phyloP scores from a whole-genome alignment of 2,888 invertebrate species.

The Eupithecia dodoneata region DNA sequence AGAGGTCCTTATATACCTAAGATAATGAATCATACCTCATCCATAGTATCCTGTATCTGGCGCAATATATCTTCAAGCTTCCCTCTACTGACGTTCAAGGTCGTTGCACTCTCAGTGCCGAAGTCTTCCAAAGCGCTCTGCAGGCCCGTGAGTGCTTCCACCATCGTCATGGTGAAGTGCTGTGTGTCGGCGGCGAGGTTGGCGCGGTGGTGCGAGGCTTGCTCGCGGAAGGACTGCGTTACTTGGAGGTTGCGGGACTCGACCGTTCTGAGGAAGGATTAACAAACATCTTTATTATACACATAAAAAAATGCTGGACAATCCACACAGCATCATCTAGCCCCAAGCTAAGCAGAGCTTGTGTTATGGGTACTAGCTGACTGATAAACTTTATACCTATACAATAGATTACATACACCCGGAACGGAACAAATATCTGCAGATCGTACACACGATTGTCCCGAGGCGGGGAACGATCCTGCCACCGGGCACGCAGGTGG shows the following conservation, averaged over 20 bases:
- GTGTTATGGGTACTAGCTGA: too few species aligned
- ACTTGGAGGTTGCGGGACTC: constrained; percentile 68
- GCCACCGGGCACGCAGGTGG: too few species aligned
- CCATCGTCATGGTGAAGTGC: constrained; percentile 44
- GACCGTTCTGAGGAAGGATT: constrained; percentile 55
- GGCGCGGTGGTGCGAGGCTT: constrained; percentile 54
- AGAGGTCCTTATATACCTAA: too few species aligned
- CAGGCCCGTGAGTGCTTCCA: constrained; percentile 46
- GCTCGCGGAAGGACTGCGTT: constrained; percentile 57
- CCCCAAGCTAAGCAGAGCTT: too few species aligned
- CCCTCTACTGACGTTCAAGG: constrained; percentile 54
- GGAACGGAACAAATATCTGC: too few species aligned
- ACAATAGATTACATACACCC: too few species aligned
- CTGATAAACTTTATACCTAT: too few species aligned
- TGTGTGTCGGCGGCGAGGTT: constrained; percentile 43
- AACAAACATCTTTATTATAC: background rate
- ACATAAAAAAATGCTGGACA: background rate
- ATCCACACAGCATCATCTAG: too few species aligned
- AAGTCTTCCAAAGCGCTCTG: constrained; percentile 54
- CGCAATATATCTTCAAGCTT: constrained; percentile 58
- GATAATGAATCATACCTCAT: constrained; percentile 52
- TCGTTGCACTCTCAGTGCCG: constrained; percentile 50
- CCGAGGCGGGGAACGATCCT: too few species aligned
- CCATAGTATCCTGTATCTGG: constrained; percentile 53
- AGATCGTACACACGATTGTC: too few species aligned